A percentile compares a stretch with the other conserved stretches of the same genome.
These are phyloP conservation scores for Mirounga angustirostris DNA, from an alignment of 2,113 vertebrate genomes.

Conservation along the genomic window DNA sequence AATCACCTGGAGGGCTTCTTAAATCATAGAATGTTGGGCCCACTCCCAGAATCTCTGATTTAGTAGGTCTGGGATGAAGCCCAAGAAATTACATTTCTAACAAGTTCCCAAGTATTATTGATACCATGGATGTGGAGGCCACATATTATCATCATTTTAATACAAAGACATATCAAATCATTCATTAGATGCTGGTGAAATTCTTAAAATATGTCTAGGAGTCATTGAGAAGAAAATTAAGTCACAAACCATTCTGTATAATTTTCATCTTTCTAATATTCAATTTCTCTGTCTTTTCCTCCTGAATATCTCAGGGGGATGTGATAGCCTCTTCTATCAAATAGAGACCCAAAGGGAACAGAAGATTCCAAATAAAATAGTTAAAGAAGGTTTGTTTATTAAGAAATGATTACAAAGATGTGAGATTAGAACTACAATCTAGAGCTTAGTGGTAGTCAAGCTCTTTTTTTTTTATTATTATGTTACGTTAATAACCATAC, in stretches of 20 bases:
- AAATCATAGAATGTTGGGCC: background rate
- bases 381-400: background rate
- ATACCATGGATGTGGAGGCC: background rate
- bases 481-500: too few relatives aligned
- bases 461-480: background rate
- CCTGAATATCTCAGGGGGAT: background rate
- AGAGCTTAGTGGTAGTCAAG: background rate
- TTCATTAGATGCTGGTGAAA: background rate
- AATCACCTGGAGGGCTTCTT: background rate
- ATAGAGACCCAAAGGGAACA: background rate
- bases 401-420: background rate
- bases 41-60: background rate
- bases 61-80: background rate
- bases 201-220: background rate
- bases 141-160: background rate
- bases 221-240: slow-evolving; percentile 3
- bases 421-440: background rate
- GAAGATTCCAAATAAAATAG: background rate
- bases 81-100: background rate
- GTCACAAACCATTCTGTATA: background rate
- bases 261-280: slow-evolving; percentile 16
- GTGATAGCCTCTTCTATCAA: background rate
- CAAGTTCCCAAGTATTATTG: background rate
- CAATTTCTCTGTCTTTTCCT: background rate
- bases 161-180: background rate